These are phyloP conservation scores for Bryconaethiops microstoma DNA, from an alignment of 2,797 vertebrate species.

Conservation along the genomic window DNA sequence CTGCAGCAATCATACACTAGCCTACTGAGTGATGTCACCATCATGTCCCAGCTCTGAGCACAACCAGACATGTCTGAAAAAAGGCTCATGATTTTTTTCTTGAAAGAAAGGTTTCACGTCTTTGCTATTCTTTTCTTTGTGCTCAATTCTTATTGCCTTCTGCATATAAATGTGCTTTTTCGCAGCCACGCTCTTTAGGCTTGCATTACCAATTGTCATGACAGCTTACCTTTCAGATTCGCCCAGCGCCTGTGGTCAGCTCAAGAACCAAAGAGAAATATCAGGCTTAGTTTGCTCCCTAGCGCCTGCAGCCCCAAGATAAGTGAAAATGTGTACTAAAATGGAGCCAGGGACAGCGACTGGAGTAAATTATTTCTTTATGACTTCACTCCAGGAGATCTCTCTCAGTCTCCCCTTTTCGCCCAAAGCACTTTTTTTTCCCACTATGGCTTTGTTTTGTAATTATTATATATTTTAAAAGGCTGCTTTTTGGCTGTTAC, in stretches of 20 bases:
- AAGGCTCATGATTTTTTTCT: neutral
- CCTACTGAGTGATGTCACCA: conserved; percentile 2
- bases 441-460: neutral
- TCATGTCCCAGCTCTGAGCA: conserved; percentile 1
- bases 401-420: neutral
- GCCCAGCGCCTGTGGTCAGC: conserved; percentile 62
- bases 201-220: conserved; percentile 64
- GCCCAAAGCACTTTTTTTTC: neutral
- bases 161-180: conserved; percentile 37
- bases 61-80: neutral
- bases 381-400: conserved; percentile 66
- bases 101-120: neutral
- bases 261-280: conserved; percentile 64
- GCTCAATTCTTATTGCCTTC: conserved; percentile 8
- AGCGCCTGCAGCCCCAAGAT: conserved; percentile 73
- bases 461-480: neutral
- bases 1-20: neutral
- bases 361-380: conserved; percentile 74
- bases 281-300: conserved; percentile 73
- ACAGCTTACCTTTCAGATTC: conserved; percentile 69
- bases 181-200: conserved; percentile 44
- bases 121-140: neutral
- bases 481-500: neutral
- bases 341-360: conserved; percentile 61
- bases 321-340: conserved; percentile 75